phyloP scores from a whole-genome alignment of 1,140 invertebrate genomes.

The Andricus grossulariae region DNA sequence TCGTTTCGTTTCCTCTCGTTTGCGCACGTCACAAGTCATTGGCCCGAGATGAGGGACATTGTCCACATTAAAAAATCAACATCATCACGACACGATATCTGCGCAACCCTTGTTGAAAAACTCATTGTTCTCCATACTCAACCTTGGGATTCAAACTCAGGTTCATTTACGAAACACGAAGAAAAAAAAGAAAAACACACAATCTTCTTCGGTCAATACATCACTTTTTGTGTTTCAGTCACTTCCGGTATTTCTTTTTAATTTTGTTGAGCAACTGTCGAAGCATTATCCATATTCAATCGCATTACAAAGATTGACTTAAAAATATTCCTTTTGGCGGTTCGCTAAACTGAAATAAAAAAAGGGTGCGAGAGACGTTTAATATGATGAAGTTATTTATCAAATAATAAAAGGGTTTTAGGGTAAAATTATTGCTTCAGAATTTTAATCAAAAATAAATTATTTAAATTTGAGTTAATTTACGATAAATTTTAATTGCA shows the following conservation, averaged over 20 bases:
- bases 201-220: not conserved
- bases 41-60: slow-evolving; percentile 28
- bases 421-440: too few species aligned
- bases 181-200: slow-evolving; percentile 27
- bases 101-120: slow-evolving; percentile 50
- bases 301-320: not conserved
- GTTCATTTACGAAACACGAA: slow-evolving; percentile 52
- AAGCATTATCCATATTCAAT: not conserved
- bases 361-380: too few species aligned
- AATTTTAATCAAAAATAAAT: too few species aligned
- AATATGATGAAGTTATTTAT: too few species aligned
- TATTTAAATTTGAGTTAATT: too few species aligned
- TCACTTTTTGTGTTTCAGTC: slow-evolving; percentile 10
- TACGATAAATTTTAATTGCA: too few species aligned
- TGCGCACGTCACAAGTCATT: slow-evolving; percentile 37
- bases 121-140: slow-evolving; percentile 56
- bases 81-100: slow-evolving; percentile 49
- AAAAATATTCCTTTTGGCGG: not conserved
- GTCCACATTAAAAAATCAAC: slow-evolving; percentile 41
- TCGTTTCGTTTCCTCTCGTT: slow-evolving; percentile 25
- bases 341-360: too few species aligned
- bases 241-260: slow-evolving; percentile 19
- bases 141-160: slow-evolving; percentile 51
- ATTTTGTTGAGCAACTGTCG: not conserved
- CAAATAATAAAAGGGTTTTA: too few species aligned